Percentiles rank a stretch among this genome's conserved stretches.
phyloP scores from a whole-genome alignment of 1,140 invertebrate genomes.

The Bombus sylvicola region DNA sequence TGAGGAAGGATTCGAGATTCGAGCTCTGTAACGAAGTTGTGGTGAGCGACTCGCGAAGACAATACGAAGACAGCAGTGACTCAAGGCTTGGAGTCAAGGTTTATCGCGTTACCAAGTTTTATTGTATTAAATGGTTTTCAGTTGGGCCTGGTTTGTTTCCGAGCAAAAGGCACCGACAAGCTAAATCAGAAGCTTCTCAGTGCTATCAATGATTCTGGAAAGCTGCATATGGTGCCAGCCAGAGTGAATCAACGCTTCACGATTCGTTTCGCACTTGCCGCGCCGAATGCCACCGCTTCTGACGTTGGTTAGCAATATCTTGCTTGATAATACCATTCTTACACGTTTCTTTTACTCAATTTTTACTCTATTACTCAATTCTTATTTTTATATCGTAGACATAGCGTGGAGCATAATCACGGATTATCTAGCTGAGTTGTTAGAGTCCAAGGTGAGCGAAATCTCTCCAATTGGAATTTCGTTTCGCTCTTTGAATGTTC shows the following conservation, averaged over 20 bases:
- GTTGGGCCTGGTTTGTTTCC: conserved; percentile 93
- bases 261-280: conserved; percentile 97
- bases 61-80: neutral
- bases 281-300: conserved; percentile 93
- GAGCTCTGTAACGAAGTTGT: conserved; percentile 98
- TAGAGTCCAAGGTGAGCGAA: conserved; percentile 85
- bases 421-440: conserved; percentile 91
- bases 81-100: no score
- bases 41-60: conserved; percentile 84
- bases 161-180: conserved; percentile 92
- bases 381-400: conserved; percentile 83
- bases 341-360: neutral
- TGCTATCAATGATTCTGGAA: conserved; percentile 97
- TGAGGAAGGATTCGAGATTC: conserved; percentile 94
- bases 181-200: conserved; percentile 97
- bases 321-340: neutral
- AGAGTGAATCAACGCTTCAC: conserved; percentile 94
- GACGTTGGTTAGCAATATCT: conserved; percentile 89
- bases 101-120: neutral
- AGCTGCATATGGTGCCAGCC: conserved; percentile 98
- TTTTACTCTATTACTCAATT: neutral
- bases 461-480: neutral
- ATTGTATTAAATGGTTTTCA: conserved; percentile 76
- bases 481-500: neutral
- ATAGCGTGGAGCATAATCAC: conserved; percentile 95